These are phyloP conservation scores for Grantiella picta DNA, from an alignment of 2,113 vertebrate species.

Conservation along the genomic window DNA sequence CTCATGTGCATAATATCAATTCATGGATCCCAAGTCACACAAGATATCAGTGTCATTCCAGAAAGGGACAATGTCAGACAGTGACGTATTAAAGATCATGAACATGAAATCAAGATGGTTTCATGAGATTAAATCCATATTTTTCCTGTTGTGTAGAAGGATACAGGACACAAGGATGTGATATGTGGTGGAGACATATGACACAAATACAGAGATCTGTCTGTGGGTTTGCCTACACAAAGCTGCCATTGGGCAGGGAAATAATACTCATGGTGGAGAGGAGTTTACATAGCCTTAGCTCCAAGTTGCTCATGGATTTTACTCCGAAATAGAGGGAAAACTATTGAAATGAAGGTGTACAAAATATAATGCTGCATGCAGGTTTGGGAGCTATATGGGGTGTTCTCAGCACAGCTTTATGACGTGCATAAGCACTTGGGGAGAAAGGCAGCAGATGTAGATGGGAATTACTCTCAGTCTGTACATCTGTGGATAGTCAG, in stretches of 20 bases:
- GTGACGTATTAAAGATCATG: not conserved
- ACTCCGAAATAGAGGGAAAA: not conserved
- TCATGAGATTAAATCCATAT: not conserved
- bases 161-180: not conserved
- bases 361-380: not conserved
- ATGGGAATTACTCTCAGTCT: not conserved
- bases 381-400: not conserved
- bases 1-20: not conserved
- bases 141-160: not conserved
- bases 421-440: not conserved
- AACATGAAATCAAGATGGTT: accelerated
- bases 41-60: not conserved
- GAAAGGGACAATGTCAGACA: not conserved
- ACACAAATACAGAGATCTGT: not conserved
- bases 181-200: not conserved
- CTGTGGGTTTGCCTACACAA: not conserved
- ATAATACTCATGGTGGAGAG: not conserved
- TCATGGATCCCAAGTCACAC: not conserved
- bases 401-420: not conserved
- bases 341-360: not conserved
- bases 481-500: not conserved
- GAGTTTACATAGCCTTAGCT: not conserved
- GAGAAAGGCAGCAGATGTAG: not conserved
- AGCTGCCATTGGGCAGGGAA: not conserved
- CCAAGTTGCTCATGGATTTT: not conserved